phyloP scores from a whole-genome alignment of 2,888 invertebrate species.

The Zygaena filipendulae region DNA sequence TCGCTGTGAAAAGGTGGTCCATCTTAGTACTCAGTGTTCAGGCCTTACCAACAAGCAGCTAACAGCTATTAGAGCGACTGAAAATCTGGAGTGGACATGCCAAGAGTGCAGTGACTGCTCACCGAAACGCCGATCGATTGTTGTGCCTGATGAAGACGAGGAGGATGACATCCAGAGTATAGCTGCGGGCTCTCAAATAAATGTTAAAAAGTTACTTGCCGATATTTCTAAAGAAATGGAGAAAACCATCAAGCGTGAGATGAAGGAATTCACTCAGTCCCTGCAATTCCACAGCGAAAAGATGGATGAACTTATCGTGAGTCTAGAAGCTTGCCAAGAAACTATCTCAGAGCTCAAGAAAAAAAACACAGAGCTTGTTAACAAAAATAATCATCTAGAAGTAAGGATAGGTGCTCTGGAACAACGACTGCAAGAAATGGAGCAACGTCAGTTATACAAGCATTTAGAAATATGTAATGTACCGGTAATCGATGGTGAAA shows the following conservation, averaged over 20 bases:
- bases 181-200: background rate
- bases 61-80: slow-evolving; percentile 7
- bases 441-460: slow-evolving; percentile 10
- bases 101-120: slow-evolving; percentile 10
- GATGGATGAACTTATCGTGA: slow-evolving; percentile 10
- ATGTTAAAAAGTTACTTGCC: slow-evolving; percentile 5
- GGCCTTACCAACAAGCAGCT: slow-evolving; percentile 10
- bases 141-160: slow-evolving; percentile 11
- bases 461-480: slow-evolving; percentile 9
- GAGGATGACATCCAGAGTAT: slow-evolving; percentile 5
- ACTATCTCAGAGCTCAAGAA: slow-evolving; percentile 3
- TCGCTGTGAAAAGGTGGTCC: slow-evolving; percentile 7
- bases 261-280: slow-evolving; percentile 3
- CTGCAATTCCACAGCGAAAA: slow-evolving; percentile 10
- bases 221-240: slow-evolving; percentile 12
- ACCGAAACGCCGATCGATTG: too few relatives aligned
- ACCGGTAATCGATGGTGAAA: slow-evolving; percentile 1
- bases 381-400: slow-evolving; percentile 8
- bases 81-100: slow-evolving; percentile 10
- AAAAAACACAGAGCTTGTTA: slow-evolving; percentile 3
- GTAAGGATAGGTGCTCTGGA: slow-evolving; percentile 9
- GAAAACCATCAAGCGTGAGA: slow-evolving; percentile 7
- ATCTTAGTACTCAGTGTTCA: slow-evolving; percentile 6
- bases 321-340: slow-evolving; percentile 3
- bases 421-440: slow-evolving; percentile 13